Evolutionary conservation across 2,888 invertebrate genomes (phyloP).

Genomic region (Aphodius granarius): DNA sequence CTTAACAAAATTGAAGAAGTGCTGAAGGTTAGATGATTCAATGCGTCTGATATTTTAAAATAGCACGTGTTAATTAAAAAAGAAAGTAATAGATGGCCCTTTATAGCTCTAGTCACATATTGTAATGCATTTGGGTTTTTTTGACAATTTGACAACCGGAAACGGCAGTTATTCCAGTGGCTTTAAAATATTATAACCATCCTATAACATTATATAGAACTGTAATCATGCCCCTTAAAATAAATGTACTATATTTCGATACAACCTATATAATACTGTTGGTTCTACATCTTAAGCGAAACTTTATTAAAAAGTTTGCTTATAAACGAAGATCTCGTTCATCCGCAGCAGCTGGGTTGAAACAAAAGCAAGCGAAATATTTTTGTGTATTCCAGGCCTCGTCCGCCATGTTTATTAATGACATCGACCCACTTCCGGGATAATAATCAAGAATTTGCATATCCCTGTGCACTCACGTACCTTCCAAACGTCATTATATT

Average conservation of each 20-base stretch:
- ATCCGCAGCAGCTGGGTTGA: neutral
- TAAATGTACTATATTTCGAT: neutral
- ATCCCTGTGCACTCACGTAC: neutral
- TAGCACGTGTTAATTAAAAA: too few species aligned
- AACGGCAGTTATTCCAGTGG: too few species aligned
- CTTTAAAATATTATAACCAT: too few species aligned
- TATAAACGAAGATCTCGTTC: constrained; percentile 5
- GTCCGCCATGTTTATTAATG: constrained; percentile 2
- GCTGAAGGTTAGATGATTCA: too few species aligned
- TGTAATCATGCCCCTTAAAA: neutral
- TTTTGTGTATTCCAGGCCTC: constrained; percentile 3
- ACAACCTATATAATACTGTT: neutral
- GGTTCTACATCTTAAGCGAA: neutral
- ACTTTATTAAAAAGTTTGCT: constrained; percentile 11
- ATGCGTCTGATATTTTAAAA: too few species aligned
- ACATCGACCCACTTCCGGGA: neutral
- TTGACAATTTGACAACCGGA: too few species aligned
- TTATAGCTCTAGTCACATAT: too few species aligned
- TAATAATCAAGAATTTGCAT: neutral
- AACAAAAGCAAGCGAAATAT: neutral
- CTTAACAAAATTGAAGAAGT: too few species aligned
- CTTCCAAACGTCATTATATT: too few species aligned
- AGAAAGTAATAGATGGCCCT: too few species aligned
- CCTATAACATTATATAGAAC: neutral
- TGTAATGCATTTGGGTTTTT: too few species aligned